Percentiles rank a stretch among this genome's conserved stretches.
Conservation (phyloP, 2,888 invertebrate genomes). For the Peribatodes rhomboidaria region DNA sequence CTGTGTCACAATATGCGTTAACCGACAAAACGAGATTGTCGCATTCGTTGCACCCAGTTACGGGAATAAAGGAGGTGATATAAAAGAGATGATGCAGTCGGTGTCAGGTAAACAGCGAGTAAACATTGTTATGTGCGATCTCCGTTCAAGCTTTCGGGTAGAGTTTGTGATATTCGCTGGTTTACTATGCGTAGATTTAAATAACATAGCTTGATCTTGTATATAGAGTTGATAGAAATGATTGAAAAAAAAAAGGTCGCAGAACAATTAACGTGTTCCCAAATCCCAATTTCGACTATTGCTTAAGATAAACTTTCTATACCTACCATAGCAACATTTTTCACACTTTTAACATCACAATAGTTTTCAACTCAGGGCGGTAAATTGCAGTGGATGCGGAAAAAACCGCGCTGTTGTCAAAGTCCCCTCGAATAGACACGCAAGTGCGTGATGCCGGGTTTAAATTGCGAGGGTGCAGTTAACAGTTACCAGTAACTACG, state of each 20-base stretch:
- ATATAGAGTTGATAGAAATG: neutral
- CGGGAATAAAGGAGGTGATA: constrained; percentile 81
- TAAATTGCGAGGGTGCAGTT: constrained; percentile 47
- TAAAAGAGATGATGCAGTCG: constrained; percentile 64
- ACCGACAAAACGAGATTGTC: constrained; percentile 80
- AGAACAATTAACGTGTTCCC: neutral
- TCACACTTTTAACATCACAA: constrained; percentile 14
- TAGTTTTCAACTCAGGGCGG: constrained; percentile 45
- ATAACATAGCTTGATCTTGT: no score
- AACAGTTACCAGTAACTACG: constrained; percentile 47
- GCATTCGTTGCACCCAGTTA: constrained; percentile 71
- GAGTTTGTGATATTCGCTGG: neutral
- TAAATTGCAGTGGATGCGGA: constrained; percentile 58
- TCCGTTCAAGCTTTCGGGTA: constrained; percentile 37
- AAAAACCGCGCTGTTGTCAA: constrained; percentile 46
- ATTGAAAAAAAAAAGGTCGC: neutral
- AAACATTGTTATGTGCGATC: constrained; percentile 78
- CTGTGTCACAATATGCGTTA: constrained; percentile 80
- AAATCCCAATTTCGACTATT: neutral
- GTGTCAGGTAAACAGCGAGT: constrained; percentile 67
- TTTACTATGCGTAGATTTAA: no score
- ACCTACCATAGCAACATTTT: neutral
- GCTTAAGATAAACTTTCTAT: neutral
- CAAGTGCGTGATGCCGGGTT: constrained; percentile 48
- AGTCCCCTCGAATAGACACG: constrained; percentile 44